Evolutionary conservation across 2,888 invertebrate species (phyloP).

Genomic region (Agonopterix heracliana): DNA sequence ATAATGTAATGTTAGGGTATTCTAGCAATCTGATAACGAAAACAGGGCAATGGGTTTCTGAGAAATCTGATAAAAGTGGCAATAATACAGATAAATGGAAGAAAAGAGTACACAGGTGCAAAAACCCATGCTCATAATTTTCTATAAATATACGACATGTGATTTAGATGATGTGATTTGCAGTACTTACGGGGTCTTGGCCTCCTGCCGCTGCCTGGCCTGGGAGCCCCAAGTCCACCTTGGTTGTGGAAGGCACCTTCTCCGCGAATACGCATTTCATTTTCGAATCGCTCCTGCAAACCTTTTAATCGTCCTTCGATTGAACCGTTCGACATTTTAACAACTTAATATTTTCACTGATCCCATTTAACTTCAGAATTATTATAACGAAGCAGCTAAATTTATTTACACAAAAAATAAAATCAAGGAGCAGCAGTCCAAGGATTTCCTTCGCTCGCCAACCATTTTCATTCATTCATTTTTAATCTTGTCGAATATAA

Average conservation of each 20-base stretch:
- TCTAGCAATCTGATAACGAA: too few species aligned
- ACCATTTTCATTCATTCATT: slow-evolving; percentile 37
- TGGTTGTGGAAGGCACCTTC: slow-evolving; percentile 77
- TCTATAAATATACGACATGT: neutral
- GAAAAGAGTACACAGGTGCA: neutral
- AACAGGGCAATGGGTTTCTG: too few species aligned
- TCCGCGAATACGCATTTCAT: slow-evolving; percentile 78
- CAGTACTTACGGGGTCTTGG: slow-evolving; percentile 79
- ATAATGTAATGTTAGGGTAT: slow-evolving; percentile 5
- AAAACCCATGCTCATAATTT: neutral
- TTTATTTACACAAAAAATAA: slow-evolving; percentile 63
- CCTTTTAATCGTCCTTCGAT: slow-evolving; percentile 88
- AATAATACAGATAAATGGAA: neutral
- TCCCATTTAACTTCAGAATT: slow-evolving; percentile 57
- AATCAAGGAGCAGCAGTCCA: slow-evolving; percentile 61
- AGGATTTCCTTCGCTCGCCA: slow-evolving; percentile 49
- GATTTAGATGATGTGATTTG: neutral
- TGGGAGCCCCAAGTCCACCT: slow-evolving; percentile 68
- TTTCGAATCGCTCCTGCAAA: slow-evolving; percentile 86
- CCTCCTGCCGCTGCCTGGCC: slow-evolving; percentile 74
- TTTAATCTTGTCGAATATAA: slow-evolving; percentile 13
- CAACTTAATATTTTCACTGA: slow-evolving; percentile 39
- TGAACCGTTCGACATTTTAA: slow-evolving; percentile 81
- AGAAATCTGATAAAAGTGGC: neutral
- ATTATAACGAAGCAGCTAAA: slow-evolving; percentile 33